A percentile compares a stretch with the other conserved stretches of the same genome.
phyloP scores from a whole-genome alignment of 2,888 invertebrate genomes.

The Callyntrura sp. region DNA sequence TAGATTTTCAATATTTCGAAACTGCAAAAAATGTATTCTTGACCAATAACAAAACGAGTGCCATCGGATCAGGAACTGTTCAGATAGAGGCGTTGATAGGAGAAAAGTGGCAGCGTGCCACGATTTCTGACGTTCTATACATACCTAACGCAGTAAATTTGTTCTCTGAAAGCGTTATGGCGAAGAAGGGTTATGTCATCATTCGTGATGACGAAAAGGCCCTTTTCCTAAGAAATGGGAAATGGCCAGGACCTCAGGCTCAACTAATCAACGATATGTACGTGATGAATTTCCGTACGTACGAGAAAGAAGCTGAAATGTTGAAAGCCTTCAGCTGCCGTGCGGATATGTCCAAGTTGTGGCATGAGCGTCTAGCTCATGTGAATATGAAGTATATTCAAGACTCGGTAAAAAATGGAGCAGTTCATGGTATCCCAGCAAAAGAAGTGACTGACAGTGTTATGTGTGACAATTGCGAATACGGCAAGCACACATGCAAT shows the following conservation, averaged over 20 bases:
- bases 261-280: constrained; percentile 11
- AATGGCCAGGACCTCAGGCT: constrained; percentile 30
- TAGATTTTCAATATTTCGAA: too few relatives aligned
- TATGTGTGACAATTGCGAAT: constrained; percentile 51
- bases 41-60: constrained; percentile 19
- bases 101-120: constrained; percentile 3
- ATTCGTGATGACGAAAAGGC: not conserved
- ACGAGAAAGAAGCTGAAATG: too few relatives aligned
- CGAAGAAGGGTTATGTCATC: constrained; percentile 52
- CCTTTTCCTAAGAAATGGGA: not conserved
- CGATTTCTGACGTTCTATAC: constrained; percentile 46
- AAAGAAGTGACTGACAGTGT: not conserved
- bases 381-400: constrained; percentile 46
- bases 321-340: not conserved
- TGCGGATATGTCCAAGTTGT: not conserved
- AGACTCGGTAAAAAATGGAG: constrained; percentile 29
- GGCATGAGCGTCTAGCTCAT: constrained; percentile 54
- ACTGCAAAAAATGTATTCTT: too few relatives aligned
- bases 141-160: constrained; percentile 54
- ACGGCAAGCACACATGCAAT: constrained; percentile 39
- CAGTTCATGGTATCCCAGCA: constrained; percentile 40
- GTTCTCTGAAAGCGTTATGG: constrained; percentile 50
- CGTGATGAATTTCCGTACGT: constrained; percentile 60
- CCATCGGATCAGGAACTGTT: constrained; percentile 35
- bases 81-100: not conserved